Percentiles rank a stretch among this genome's conserved stretches.
Evolutionary conservation across 1,140 invertebrate species (phyloP).

Genomic region (Drosophila jambulina): DNA sequence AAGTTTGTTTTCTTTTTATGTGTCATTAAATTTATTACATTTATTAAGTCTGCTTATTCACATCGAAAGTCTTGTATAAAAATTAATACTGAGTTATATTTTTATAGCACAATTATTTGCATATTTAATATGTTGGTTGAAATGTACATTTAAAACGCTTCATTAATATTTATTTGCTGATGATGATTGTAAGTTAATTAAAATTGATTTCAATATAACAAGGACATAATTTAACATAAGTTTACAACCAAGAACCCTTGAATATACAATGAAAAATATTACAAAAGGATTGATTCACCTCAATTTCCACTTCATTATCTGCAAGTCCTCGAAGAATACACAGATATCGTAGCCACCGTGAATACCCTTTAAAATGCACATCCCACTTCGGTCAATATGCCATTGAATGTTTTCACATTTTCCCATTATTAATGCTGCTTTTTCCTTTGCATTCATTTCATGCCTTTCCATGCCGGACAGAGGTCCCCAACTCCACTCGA

Average conservation of each 20-base stretch:
- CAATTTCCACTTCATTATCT: conserved; percentile 15
- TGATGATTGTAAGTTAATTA: background rate
- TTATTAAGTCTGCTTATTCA: no score
- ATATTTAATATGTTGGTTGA: background rate
- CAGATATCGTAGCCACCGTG: background rate
- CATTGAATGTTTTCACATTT: conserved; percentile 23
- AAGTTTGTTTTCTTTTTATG: background rate
- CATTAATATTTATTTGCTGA: background rate
- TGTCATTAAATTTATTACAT: background rate
- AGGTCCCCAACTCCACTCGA: conserved; percentile 1
- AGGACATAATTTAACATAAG: background rate
- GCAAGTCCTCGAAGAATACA: background rate
- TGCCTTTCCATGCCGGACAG: conserved; percentile 4
- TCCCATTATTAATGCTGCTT: conserved; percentile 5
- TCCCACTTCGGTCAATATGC: conserved; percentile 22
- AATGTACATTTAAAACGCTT: no score
- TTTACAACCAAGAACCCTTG: background rate
- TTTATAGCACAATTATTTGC: background rate
- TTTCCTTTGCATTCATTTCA: conserved; percentile 17
- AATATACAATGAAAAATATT: background rate
- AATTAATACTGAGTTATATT: background rate
- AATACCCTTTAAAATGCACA: conserved; percentile 15
- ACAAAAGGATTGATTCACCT: background rate
- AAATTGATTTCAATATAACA: background rate
- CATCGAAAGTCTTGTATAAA: background rate